Percentiles rank a stretch among this genome's conserved stretches.
Conservation (phyloP, 2,888 invertebrate species). For the Epirrhoe alternata region DNA sequence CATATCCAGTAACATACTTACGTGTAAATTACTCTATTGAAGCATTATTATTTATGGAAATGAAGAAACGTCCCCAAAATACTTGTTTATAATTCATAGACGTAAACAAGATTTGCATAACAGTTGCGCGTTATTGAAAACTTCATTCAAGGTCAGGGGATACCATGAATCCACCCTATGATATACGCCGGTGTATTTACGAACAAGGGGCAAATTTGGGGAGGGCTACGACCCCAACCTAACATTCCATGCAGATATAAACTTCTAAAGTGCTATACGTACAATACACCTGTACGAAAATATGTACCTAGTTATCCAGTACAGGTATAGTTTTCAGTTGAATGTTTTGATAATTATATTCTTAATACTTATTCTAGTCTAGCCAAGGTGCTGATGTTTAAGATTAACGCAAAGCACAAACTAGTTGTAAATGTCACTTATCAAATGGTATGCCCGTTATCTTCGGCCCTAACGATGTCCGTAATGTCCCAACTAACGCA, state of each 20-base stretch:
- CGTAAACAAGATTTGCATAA: slow-evolving; percentile 43
- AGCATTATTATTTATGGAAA: slow-evolving; percentile 14
- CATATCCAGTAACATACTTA: no score
- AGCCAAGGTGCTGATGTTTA: not conserved
- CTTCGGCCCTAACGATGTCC: slow-evolving; percentile 52
- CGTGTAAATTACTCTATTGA: not conserved
- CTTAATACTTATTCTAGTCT: not conserved
- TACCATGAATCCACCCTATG: slow-evolving; percentile 13
- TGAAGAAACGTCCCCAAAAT: slow-evolving; percentile 11
- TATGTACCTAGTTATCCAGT: no score
- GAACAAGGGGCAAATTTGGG: slow-evolving; percentile 21
- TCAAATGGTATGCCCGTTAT: slow-evolving; percentile 41
- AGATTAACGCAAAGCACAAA: not conserved
- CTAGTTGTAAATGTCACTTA: not conserved
- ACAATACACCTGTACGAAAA: not conserved
- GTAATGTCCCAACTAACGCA: slow-evolving; percentile 46
- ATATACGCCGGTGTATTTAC: slow-evolving; percentile 7
- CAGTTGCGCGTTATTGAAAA: slow-evolving; percentile 34
- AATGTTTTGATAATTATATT: no score
- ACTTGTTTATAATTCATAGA: slow-evolving; percentile 28
- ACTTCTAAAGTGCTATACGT: not conserved
- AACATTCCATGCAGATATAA: not conserved
- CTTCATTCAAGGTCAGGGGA: slow-evolving; percentile 32
- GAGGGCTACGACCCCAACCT: slow-evolving; percentile 19
- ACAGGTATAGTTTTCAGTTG: no score